These are phyloP conservation scores for Drosophila rhopaloa DNA, from an alignment of 1,140 invertebrate species.

Conservation along the genomic window DNA sequence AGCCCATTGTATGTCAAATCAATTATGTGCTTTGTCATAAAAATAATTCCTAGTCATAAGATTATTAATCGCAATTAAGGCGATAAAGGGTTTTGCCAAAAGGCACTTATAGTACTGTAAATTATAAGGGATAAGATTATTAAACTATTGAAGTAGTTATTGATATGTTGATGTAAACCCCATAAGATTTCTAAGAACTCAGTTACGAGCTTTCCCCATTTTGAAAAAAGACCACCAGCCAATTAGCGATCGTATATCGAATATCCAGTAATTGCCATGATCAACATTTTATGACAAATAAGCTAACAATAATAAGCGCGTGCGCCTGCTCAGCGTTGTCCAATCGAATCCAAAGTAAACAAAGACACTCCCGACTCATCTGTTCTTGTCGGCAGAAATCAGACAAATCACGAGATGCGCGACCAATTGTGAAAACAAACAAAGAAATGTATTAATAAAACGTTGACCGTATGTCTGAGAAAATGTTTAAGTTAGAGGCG, in stretches of 20 bases:
- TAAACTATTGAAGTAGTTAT: neutral
- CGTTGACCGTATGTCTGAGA: conserved; percentile 5
- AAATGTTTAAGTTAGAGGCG: conserved; percentile 14
- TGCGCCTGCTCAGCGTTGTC: conserved; percentile 34
- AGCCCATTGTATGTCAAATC: neutral
- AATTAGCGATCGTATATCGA: conserved; percentile 47
- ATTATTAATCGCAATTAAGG: neutral
- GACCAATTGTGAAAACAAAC: conserved; percentile 38
- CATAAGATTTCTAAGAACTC: neutral
- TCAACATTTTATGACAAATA: conserved; percentile 53
- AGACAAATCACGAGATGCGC: conserved; percentile 34
- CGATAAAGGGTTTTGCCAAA: neutral
- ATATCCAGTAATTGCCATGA: conserved; percentile 42
- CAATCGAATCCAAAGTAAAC: conserved; percentile 31
- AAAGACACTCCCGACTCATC: conserved; percentile 8
- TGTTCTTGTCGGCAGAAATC: conserved; percentile 26
- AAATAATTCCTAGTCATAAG: neutral
- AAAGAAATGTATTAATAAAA: conserved; percentile 25
- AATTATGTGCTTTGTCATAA: neutral
- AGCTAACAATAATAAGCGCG: conserved; percentile 37
- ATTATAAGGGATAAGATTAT: neutral
- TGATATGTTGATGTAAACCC: conserved; percentile 13
- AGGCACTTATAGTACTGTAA: neutral
- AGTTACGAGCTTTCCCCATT: neutral
- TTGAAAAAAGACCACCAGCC: conserved; percentile 22